Conservation (phyloP, 2,113 vertebrate species). For the Tetrao urogallus region DNA sequence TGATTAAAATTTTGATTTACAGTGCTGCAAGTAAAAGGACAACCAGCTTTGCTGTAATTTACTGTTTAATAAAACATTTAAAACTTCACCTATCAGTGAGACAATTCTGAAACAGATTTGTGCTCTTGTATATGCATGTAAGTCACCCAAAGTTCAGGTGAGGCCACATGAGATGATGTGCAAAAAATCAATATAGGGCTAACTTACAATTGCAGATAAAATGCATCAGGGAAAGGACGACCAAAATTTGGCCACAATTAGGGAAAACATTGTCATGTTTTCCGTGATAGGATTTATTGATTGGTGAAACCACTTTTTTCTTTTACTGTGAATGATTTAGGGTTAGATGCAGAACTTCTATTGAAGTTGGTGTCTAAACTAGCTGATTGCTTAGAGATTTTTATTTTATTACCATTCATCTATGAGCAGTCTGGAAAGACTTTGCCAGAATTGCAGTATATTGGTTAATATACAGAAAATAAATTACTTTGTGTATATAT, state of each 20-base stretch:
- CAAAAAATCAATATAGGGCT: neutral
- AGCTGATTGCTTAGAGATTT: neutral
- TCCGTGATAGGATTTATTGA: neutral
- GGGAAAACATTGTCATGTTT: neutral
- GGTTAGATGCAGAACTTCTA: neutral
- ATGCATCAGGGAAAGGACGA: neutral
- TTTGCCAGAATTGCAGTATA: neutral
- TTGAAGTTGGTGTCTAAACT: neutral
- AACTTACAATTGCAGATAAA: neutral
- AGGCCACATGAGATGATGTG: neutral
- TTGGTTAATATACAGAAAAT: neutral
- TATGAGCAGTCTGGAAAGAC: neutral
- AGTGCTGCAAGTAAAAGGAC: neutral
- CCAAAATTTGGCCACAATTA: neutral
- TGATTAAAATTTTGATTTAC: neutral
- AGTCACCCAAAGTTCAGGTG: neutral
- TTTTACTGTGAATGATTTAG: neutral
- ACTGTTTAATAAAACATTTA: neutral
- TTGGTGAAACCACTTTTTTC: neutral
- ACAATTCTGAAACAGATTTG: neutral
- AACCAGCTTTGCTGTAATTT: neutral
- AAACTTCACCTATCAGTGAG: neutral
- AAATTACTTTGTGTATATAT: neutral
- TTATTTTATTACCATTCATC: neutral
- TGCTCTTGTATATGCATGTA: neutral